phyloP scores from a whole-genome alignment of 2,113 vertebrate genomes.

The Aepyceros melampus region DNA sequence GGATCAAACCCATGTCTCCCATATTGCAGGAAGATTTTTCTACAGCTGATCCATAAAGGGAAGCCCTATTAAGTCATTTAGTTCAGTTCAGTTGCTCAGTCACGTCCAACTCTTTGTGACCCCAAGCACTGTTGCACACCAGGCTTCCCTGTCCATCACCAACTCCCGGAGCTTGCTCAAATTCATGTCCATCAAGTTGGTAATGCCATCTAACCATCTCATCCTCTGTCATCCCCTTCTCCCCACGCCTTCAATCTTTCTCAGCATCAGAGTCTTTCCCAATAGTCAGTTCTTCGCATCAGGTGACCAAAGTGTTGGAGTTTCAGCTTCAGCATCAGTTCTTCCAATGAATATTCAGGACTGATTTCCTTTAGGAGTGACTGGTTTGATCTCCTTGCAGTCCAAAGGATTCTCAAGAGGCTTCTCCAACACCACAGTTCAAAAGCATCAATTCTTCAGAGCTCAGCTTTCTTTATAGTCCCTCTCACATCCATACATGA shows the following conservation, averaged over 20 bases:
- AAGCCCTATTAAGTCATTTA: neutral
- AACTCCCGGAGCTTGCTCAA: rapidly evolving
- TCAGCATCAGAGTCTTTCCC: neutral
- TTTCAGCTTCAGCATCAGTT: neutral
- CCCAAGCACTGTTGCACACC: neutral
- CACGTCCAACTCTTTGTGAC: neutral
- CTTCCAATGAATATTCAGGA: neutral
- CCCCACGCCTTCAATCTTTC: neutral
- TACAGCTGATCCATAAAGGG: neutral
- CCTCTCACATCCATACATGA: neutral
- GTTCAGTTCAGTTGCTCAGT: neutral
- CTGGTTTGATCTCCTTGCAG: neutral
- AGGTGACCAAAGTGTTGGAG: neutral
- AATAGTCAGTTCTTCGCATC: neutral
- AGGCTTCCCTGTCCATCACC: neutral
- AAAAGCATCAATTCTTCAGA: neutral
- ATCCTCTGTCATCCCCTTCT: neutral
- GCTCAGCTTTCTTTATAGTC: neutral
- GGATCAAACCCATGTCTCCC: neutral
- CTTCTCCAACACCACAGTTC: neutral
- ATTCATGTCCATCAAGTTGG: neutral
- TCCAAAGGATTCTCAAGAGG: neutral
- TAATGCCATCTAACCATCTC: neutral
- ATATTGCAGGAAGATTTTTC: neutral
- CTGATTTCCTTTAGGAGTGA: neutral